Conservation (phyloP, 2,797 vertebrate species). For the Phrynocephalus guinanensis region DNA sequence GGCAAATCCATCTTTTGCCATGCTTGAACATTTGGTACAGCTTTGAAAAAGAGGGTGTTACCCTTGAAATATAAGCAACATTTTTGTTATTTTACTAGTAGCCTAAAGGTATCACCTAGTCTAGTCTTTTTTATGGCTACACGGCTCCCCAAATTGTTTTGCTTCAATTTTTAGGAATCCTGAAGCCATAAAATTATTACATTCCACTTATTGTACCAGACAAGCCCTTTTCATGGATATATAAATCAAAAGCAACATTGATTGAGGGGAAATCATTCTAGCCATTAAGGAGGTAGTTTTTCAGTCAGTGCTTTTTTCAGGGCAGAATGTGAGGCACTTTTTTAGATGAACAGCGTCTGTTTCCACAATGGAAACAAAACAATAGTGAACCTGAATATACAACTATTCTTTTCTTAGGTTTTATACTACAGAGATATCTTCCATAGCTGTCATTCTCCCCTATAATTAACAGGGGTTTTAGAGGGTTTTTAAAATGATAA, state of each 20-base stretch:
- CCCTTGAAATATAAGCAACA: no score
- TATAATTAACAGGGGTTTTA: background rate
- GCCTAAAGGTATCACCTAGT: no score
- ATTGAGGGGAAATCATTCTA: background rate
- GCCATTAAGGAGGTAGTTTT: background rate
- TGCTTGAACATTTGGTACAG: no score
- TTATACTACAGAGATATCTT: background rate
- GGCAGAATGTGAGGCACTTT: background rate
- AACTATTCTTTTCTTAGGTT: background rate
- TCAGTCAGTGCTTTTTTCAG: background rate
- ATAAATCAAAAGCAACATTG: background rate
- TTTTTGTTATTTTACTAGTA: no score
- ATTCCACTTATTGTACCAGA: background rate
- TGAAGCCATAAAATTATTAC: background rate
- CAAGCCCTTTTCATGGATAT: background rate
- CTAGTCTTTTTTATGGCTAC: no score
- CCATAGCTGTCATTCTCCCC: background rate
- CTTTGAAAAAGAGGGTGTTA: no score
- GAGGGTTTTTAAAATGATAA: background rate
- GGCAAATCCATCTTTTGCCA: no score
- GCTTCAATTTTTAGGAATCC: no score
- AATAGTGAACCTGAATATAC: background rate
- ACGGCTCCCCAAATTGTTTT: no score
- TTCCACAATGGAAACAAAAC: constrained; percentile 1
- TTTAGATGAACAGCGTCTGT: background rate